Percentiles rank a stretch among this genome's conserved stretches.
These are phyloP conservation scores for Beris morrisii DNA, from an alignment of 2,888 invertebrate genomes.

Conservation along the genomic window DNA sequence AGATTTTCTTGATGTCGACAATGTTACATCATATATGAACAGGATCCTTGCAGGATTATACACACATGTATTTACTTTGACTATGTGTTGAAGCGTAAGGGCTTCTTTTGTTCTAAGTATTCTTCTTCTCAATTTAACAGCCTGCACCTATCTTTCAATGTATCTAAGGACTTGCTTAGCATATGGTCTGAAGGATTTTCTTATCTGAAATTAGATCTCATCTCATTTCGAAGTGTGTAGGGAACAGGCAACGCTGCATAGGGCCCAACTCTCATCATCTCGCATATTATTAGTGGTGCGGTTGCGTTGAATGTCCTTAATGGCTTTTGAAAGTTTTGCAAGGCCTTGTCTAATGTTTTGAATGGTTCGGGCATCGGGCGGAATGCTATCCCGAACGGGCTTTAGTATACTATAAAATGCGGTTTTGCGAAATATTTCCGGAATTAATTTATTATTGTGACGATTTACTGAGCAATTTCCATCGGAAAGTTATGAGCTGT, in stretches of 20 bases:
- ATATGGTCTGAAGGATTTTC: constrained; percentile 31
- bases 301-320: constrained; percentile 31
- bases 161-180: constrained; percentile 35
- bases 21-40: too few species aligned
- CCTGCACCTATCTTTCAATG: constrained; percentile 30
- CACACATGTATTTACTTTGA: too few species aligned
- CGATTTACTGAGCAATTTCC: constrained; percentile 19
- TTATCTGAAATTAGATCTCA: constrained; percentile 38
- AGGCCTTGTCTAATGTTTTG: too few species aligned
- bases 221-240: constrained; percentile 31
- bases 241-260: not conserved
- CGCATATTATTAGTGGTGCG: constrained; percentile 31
- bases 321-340: constrained; percentile 7
- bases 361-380: too few species aligned
- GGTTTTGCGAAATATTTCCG: constrained; percentile 24
- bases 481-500: constrained; percentile 26
- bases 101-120: constrained; percentile 33
- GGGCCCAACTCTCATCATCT: not conserved
- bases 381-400: too few species aligned
- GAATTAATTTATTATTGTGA: constrained; percentile 28
- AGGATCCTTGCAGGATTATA: too few species aligned
- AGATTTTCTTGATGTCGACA: too few species aligned
- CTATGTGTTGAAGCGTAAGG: too few species aligned
- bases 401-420: constrained; percentile 16
- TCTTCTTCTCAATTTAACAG: constrained; percentile 36